Conservation (phyloP, 2,797 vertebrate genomes). For the Danio choprae region DNA sequence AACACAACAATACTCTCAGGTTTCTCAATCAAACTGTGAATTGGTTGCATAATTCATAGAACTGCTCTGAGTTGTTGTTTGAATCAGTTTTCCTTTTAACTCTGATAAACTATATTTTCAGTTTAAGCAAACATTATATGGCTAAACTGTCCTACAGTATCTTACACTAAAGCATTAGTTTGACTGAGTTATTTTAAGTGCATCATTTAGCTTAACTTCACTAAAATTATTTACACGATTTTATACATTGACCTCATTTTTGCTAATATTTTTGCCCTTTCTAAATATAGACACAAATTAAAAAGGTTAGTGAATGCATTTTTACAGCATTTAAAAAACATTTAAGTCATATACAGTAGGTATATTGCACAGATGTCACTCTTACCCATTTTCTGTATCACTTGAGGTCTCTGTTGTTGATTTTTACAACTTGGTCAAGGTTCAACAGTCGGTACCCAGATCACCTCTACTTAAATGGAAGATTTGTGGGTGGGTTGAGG, state of each 20-base stretch:
- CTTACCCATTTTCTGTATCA: background rate
- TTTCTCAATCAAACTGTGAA: background rate
- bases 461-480: background rate
- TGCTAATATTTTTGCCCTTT: too few relatives aligned
- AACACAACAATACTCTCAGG: background rate
- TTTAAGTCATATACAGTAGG: background rate
- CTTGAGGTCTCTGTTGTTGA: background rate
- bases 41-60: background rate
- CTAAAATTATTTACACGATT: too few relatives aligned
- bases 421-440: background rate
- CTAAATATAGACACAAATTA: too few relatives aligned
- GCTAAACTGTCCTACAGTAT: too few relatives aligned
- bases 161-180: too few relatives aligned
- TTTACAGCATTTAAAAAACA: too few relatives aligned
- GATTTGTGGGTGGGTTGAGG: background rate
- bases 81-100: background rate
- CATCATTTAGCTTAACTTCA: too few relatives aligned
- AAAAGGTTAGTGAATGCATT: too few relatives aligned
- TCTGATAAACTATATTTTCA: background rate
- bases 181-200: too few relatives aligned
- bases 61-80: background rate
- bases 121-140: too few relatives aligned
- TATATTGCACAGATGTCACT: background rate
- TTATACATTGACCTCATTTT: too few relatives aligned
- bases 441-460: background rate